Base-by-base conservation (phyloP, 2,113 vertebrate species). In the Notothenia rossii region DNA sequence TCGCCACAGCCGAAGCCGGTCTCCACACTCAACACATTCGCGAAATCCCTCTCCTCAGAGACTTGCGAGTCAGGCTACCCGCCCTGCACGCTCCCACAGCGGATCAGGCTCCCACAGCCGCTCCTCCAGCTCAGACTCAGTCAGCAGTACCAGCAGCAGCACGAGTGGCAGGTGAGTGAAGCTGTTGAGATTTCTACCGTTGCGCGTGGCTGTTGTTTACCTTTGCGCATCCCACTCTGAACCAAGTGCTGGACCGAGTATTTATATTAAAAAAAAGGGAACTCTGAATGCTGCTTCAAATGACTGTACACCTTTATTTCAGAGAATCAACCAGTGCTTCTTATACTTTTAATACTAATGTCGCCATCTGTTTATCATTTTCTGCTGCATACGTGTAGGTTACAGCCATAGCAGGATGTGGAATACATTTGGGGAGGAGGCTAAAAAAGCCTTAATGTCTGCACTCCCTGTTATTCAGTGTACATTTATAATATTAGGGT, bases 121-220 rank as follows among this genome's bases (percentile, higher is more conserved):
- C 75, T 99, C 98, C 63, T 99, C 98, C 87, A 99, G 98, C 90
- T 99, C 98, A 0, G 98, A 99, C 87, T 99, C 98, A 0, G 94
- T 98, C 95, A 99, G 98, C 96, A 99, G 98, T 95, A 98, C 96
- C 96, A 98, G 95, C 95, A 99, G 96, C 93, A 98, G 96, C 92
- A 99, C 97, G 85, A 99, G 97, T 9, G 97, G 97, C 96, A 99
- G 98, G 98, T 99, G 95, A 94, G 97, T 87, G 43, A 33, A 43
- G 18, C 50, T 51, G 11, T 60, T 33, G 49, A 25, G 18, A 33
- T 75, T 46, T 81, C n/a, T 59, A 50, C 8, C 22, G 4, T 14
- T 64, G 17, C 46, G n/a, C 17, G 10, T 79, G 15, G 17, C 25
- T 68, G 50, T 77, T 83, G 75, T 77, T 77, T 59, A 77, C 65